Evolutionary conservation across 2,797 vertebrate species (phyloP), one percentile per base, ranked within the genome.

Genomic region (Nannoperca obscura): DNA sequence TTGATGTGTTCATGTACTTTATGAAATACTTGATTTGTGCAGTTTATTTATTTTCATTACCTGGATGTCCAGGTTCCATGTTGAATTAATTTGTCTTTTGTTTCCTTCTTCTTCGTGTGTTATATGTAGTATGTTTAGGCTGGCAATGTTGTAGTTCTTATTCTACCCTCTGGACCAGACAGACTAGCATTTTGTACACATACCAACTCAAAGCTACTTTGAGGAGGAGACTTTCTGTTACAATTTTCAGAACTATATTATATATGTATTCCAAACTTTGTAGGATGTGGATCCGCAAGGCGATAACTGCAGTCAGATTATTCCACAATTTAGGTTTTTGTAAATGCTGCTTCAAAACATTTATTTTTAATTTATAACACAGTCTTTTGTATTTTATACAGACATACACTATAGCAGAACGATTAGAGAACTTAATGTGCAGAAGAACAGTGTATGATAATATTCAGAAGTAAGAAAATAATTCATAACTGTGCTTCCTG

Each of bases 281-380:
- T 5, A 27, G 14, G 49, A 64, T 52, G 11, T 7, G 24, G 53
- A 52, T 40, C 59, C 27, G 15, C 40, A 22, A 54, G 6, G 52
- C 12, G 24, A 60, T 2, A 15, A 15, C 36, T 38, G 34, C 34
- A 57, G n/a, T 74, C 24, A 76, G 4, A 73, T 40, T 27, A 62
- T 40, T 36, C 5, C 55, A 80, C 42, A 27, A 32, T 74, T 60
- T 5, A 54, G 40, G 42, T 75, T 74, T 54, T 62, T 69, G 71
- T 74, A 84, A 90, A 86, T 92, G 87, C 88, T 94, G 95, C 93
- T 94, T 95, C 53, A 95, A 94, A 96, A 95, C 95, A 95, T 96
- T 95, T 96, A 96, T 95, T 94, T 82, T 84, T 86, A 79, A 89
- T 79, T 84, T 64, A 81, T 86, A 88, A 85, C 75, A 93, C 76